Conservation (phyloP, 2,888 invertebrate genomes). For the Drosophila meridionalis region DNA sequence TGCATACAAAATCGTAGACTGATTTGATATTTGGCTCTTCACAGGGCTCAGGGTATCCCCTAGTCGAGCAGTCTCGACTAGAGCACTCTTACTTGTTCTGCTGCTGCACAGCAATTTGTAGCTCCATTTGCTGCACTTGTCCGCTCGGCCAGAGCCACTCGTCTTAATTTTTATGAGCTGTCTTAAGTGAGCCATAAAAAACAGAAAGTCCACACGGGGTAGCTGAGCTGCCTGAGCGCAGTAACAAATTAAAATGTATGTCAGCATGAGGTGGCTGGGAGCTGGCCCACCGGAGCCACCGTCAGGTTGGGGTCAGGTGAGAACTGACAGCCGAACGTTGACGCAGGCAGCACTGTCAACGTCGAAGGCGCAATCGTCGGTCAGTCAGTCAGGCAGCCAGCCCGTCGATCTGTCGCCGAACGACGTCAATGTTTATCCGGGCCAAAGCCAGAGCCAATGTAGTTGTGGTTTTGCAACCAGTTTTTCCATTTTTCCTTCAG, state of each 20-base stretch:
- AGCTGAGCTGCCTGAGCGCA: constrained; percentile 39
- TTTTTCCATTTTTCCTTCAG: background rate
- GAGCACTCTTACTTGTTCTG: no score
- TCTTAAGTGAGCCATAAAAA: constrained; percentile 72
- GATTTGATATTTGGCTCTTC: no score
- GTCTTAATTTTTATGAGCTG: constrained; percentile 76
- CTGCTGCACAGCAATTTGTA: constrained; percentile 40
- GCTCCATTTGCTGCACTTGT: constrained; percentile 32
- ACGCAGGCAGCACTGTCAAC: constrained; percentile 27
- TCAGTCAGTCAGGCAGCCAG: constrained; percentile 43
- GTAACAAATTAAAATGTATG: constrained; percentile 75
- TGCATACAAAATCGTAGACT: no score
- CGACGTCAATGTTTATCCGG: constrained; percentile 42
- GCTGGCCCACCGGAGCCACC: background rate
- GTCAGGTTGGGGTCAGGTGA: constrained; percentile 48
- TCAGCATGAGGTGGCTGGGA: constrained; percentile 14
- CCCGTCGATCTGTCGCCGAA: constrained; percentile 53
- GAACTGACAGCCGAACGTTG: constrained; percentile 27
- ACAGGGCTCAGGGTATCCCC: no score
- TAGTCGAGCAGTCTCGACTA: no score
- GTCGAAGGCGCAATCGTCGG: constrained; percentile 13
- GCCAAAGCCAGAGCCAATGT: constrained; percentile 39
- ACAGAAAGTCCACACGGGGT: background rate
- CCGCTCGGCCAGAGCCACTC: constrained; percentile 46
- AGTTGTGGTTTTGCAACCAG: constrained; percentile 35